Evolutionary conservation across 1,140 invertebrate genomes (phyloP).

Genomic region (Euura lappo): DNA sequence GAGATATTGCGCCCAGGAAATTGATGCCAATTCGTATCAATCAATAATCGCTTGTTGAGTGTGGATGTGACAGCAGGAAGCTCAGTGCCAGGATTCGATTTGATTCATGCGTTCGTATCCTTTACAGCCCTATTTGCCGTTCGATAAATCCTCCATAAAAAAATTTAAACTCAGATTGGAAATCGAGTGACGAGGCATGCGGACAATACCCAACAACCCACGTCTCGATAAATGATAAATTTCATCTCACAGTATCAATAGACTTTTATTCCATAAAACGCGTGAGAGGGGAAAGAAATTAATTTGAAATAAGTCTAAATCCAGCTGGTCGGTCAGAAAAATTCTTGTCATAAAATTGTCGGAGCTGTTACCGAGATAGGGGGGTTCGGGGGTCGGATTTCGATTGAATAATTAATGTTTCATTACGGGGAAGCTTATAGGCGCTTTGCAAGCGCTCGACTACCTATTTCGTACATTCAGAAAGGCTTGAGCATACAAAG

Average conservation of each 20-base stretch:
- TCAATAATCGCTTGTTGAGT: not conserved
- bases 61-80: not conserved
- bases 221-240: too few relatives aligned
- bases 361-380: conserved; percentile 2
- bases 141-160: not conserved
- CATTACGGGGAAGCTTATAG: conserved; percentile 57
- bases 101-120: not conserved
- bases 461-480: conserved; percentile 49
- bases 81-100: not conserved
- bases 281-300: too few relatives aligned
- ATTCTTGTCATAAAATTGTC: conserved; percentile 32
- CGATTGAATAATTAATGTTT: conserved; percentile 63
- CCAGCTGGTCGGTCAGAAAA: conserved; percentile 37
- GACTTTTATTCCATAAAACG: too few relatives aligned
- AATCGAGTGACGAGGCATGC: not conserved
- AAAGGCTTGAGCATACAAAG: conserved; percentile 53
- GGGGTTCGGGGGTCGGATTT: conserved; percentile 50
- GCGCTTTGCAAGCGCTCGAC: conserved; percentile 53
- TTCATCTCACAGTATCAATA: too few relatives aligned
- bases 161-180: not conserved
- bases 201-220: too few relatives aligned
- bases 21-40: conserved; percentile 7
- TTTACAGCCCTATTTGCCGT: not conserved
- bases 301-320: conserved; percentile 33
- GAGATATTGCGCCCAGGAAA: not conserved